Percentiles rank a stretch among this genome's conserved stretches.
These are phyloP conservation scores for Marasmarcha lunaedactyla DNA, from an alignment of 2,888 invertebrate genomes.

Conservation along the genomic window DNA sequence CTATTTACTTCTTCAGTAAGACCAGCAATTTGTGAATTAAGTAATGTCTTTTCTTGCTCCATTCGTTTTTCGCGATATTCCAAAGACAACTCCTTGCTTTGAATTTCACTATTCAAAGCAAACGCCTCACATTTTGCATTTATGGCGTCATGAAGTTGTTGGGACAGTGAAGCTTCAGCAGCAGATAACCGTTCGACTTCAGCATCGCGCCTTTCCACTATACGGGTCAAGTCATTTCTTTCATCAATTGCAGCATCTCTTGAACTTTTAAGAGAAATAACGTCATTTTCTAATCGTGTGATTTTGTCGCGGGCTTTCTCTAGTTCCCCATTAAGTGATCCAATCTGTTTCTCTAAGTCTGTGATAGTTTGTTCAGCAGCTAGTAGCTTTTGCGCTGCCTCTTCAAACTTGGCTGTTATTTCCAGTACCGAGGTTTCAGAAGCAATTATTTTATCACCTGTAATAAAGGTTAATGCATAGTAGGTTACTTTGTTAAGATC, in stretches of 20 bases:
- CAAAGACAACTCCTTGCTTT: slow-evolving; percentile 81
- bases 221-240: slow-evolving; percentile 78
- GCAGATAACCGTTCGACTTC: slow-evolving; percentile 80
- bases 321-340: slow-evolving; percentile 73
- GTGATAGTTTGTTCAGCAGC: slow-evolving; percentile 72
- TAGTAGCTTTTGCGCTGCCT: slow-evolving; percentile 72
- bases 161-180: slow-evolving; percentile 76
- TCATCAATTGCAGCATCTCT: slow-evolving; percentile 80
- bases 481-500: background rate
- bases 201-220: slow-evolving; percentile 77
- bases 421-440: slow-evolving; percentile 67
- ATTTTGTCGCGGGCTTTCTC: slow-evolving; percentile 74
- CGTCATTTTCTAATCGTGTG: slow-evolving; percentile 74
- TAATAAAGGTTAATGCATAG: slow-evolving; percentile 16
- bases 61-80: slow-evolving; percentile 87
- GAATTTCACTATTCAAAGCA: slow-evolving; percentile 82
- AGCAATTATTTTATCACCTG: slow-evolving; percentile 70
- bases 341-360: slow-evolving; percentile 75
- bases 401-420: slow-evolving; percentile 73
- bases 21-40: slow-evolving; percentile 82
- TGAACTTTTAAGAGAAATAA: slow-evolving; percentile 75
- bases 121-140: slow-evolving; percentile 87
- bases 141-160: slow-evolving; percentile 80
- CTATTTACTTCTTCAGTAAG: slow-evolving; percentile 84
- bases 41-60: slow-evolving; percentile 82